phyloP scores from a whole-genome alignment of 2,888 invertebrate species.

The Tinea pellionella region DNA sequence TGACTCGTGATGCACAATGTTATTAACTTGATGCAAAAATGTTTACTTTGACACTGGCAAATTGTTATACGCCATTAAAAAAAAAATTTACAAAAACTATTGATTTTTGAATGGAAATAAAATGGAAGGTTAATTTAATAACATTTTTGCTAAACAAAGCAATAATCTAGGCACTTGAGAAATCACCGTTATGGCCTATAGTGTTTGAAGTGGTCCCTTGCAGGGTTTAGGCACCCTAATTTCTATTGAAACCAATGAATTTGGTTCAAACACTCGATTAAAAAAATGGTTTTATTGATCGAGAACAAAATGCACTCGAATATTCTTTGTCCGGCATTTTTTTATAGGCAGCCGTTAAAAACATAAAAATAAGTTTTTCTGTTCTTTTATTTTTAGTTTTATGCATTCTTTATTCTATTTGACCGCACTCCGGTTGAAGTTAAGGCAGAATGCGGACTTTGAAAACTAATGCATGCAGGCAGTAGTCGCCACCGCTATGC shows the following conservation, averaged over 20 bases:
- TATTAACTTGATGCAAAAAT: too few relatives aligned
- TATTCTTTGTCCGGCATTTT: conserved; percentile 59
- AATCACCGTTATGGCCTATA: conserved; percentile 59
- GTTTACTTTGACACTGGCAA: too few relatives aligned
- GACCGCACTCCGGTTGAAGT: too few relatives aligned
- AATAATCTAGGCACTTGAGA: conserved; percentile 28
- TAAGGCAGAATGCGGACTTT: too few relatives aligned
- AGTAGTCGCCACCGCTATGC: too few relatives aligned
- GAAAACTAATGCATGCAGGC: too few relatives aligned
- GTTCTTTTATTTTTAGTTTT: too few relatives aligned
- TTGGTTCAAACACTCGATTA: conserved; percentile 47
- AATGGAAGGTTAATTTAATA: conserved; percentile 51
- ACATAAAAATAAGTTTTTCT: background rate
- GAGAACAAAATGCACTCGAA: conserved; percentile 21
- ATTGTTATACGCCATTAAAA: too few relatives aligned
- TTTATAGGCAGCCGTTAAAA: conserved; percentile 17
- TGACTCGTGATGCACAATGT: too few relatives aligned
- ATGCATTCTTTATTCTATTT: too few relatives aligned
- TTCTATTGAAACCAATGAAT: conserved; percentile 54
- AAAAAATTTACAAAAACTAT: background rate
- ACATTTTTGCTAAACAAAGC: conserved; percentile 48
- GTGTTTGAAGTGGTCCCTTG: conserved; percentile 44
- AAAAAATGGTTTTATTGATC: background rate
- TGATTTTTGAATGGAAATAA: conserved; percentile 23
- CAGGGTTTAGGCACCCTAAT: conserved; percentile 36